phyloP scores from a whole-genome alignment of 2,797 vertebrate genomes.

The Gorsachius magnificus region DNA sequence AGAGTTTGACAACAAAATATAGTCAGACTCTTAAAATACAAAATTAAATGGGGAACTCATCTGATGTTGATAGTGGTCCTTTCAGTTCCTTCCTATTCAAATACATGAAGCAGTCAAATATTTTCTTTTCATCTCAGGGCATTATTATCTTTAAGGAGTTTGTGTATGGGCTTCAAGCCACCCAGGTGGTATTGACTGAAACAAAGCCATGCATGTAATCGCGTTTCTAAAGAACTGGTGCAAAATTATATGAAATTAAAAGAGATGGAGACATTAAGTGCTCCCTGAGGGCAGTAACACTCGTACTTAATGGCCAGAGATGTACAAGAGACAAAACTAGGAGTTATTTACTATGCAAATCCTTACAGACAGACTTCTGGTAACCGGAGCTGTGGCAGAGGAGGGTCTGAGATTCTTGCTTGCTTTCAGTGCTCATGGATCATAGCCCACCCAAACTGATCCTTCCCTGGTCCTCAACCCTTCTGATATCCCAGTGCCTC shows the following conservation, averaged over 20 bases:
- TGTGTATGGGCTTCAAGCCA: conserved; percentile 37
- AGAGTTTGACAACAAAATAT: neutral
- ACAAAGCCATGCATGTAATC: conserved; percentile 53
- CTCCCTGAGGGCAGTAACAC: conserved; percentile 41
- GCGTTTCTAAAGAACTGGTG: conserved; percentile 56
- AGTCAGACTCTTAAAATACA: neutral
- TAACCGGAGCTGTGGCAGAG: neutral
- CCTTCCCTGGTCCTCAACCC: neutral
- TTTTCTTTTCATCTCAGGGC: conserved; percentile 34
- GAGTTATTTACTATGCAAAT: conserved; percentile 13
- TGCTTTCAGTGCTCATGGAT: neutral
- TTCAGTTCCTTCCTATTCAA: conserved; percentile 18
- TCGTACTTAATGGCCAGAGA: conserved; percentile 45
- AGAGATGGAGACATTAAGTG: conserved; percentile 53
- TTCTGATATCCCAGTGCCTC: neutral
- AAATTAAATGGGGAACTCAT: neutral
- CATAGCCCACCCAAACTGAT: neutral
- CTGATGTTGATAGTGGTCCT: neutral
- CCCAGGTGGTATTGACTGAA: conserved; percentile 60
- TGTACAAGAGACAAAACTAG: conserved; percentile 25
- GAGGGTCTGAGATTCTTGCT: neutral
- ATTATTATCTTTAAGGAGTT: conserved; percentile 46
- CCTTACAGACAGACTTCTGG: neutral
- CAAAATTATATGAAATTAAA: conserved; percentile 66
- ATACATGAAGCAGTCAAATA: conserved; percentile 1